Evolutionary conservation across 2,797 vertebrate species (phyloP), one percentile per base, ranked within the genome.

Genomic region (Pelobates cultripes): DNA sequence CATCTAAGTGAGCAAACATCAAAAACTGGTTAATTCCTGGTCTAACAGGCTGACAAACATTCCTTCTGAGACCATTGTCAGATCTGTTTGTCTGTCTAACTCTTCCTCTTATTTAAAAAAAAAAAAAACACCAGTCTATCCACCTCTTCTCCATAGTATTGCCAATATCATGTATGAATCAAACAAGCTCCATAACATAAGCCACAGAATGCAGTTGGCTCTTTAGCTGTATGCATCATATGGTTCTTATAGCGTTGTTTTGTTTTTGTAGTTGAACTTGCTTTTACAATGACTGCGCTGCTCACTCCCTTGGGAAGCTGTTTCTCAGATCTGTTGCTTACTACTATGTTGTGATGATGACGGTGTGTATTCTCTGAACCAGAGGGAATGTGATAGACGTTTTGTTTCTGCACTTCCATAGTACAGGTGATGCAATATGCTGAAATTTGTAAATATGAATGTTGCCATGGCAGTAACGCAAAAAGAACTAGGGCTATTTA

Each of bases 401-500:
- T 77, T 70, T 72, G 7, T 53, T 84, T 86, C 73, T 75, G 75
- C 84, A 82, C 0, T 75, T 72, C 80, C 86, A 8, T 70, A 81
- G 83, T 74, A 85, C 79, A 15, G 41, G 87, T 80, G 81, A 68
- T 83, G 77, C 67, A 74, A 44, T 53, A 66, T 81, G 0, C 8
- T 78, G 15, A 74, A 85, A 81, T 43, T 43, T 84, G 40, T n/a
- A 60, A 1, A 8, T 13, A 70, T 2, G 53, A 70, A 61, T 78
- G 2, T 79, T 84, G 73, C 28, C 55, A 15, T 0, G 81, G 82
- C 80, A 86, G 7, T 14, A 44, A 13, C 15, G 53, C 43, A 17
- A 64, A 66, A 57, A 4, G 12, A 64, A 40, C 41, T 41, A 73
- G 44, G 12, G 71, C 51, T 71, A 57, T 67, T 15, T 51, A 41